These are phyloP conservation scores for Trissolcus japonicus DNA, from an alignment of 2,888 invertebrate genomes.

Conservation along the genomic window DNA sequence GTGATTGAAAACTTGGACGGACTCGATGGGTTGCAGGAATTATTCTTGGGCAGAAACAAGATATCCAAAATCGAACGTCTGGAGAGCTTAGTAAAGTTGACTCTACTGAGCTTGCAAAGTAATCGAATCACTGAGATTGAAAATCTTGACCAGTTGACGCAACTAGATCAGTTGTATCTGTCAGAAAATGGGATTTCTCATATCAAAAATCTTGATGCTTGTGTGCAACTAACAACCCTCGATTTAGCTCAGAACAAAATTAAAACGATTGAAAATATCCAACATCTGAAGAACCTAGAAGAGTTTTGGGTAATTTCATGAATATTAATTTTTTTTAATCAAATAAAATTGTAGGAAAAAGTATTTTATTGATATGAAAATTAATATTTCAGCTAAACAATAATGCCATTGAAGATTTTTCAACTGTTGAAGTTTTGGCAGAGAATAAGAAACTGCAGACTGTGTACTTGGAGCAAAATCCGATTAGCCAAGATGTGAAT, in stretches of 20 bases:
- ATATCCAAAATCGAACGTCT: constrained; percentile 91
- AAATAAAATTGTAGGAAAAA: too few relatives aligned
- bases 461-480: constrained; percentile 96
- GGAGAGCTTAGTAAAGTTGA: constrained; percentile 83
- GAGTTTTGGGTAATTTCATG: constrained; percentile 90
- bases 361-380: background rate
- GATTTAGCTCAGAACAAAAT: constrained; percentile 95
- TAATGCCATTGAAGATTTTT: constrained; percentile 91
- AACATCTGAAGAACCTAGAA: constrained; percentile 86
- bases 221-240: constrained; percentile 86
- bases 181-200: constrained; percentile 93
- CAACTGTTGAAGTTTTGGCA: constrained; percentile 85
- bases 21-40: constrained; percentile 84
- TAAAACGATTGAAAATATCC: constrained; percentile 85
- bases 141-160: constrained; percentile 84
- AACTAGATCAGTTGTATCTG: constrained; percentile 91
- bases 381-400: constrained; percentile 86
- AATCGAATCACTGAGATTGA: constrained; percentile 93
- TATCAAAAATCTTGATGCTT: constrained; percentile 86
- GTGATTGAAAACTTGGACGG: constrained; percentile 91
- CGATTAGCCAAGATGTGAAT: constrained; percentile 87
- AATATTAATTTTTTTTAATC: background rate
- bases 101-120: constrained; percentile 91
- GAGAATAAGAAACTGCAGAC: constrained; percentile 84
- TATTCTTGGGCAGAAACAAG: constrained; percentile 97